Base-by-base conservation (phyloP, 2,888 invertebrate genomes). In the Trichopria drosophilae region DNA sequence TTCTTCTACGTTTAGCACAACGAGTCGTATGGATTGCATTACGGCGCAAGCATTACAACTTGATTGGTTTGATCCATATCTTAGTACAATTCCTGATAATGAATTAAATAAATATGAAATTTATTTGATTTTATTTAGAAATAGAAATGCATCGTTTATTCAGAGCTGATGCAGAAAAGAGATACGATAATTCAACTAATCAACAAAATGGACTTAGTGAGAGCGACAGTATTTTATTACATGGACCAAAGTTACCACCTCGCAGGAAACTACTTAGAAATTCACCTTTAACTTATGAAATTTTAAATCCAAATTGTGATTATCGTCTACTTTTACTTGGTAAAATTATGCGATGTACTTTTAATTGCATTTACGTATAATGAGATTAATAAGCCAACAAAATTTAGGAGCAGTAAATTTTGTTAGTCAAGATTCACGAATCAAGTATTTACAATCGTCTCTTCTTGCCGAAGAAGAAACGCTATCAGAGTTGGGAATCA, bases 1-100 rank as follows among this genome's bases (percentile, higher is more conserved):
- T 79, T 6, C 67, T 86, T 13, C 71, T 83, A 35, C 76, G 80
- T 47, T 76, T 85, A 69, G 76, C 82, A 37, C 79, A 81, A 34
- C 80, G 83, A 63, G 81, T 85, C 36, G 80, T 84, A 24, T 86
- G 85, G 84, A 77, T 85, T 55, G 83, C 84, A 16, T 69, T 85
- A 29, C 79, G 81, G 44, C 76, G 84, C 40, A 82, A 79, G 66
- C 69, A 80, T 58, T 80, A 82, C 60, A 76, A 78, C 63, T 75
- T 83, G 61, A 84, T 86, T 62, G 85, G 85, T 84, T 29, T 22
- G 2, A 26, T 37, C 7, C 12, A 23, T 18, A n/a, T 23, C 23
- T 12, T 13, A 20, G 22, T 24, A 20, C 7, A 35, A 28, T 31
- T 44, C 35, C 22, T 2, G 10, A 37, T 10, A 32, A 41, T 2